Conservation (phyloP, 2,797 vertebrate species). For the Podargus strigoides region DNA sequence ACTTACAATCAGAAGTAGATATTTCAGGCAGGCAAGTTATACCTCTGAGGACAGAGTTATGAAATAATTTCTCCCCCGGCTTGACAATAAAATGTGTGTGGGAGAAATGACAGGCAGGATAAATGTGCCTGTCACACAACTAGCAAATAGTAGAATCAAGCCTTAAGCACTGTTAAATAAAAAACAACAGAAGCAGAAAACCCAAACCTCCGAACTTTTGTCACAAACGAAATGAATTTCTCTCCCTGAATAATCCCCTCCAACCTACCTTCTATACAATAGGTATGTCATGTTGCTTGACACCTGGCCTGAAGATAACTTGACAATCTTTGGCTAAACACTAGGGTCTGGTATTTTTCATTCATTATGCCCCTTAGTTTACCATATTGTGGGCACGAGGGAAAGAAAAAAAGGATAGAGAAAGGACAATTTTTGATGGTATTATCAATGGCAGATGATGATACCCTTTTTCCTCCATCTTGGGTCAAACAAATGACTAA, state of each 20-base stretch:
- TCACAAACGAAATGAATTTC: constrained; percentile 22
- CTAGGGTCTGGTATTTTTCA: neutral
- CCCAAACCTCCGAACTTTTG: neutral
- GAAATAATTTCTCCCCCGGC: constrained; percentile 59
- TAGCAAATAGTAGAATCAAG: constrained; percentile 22
- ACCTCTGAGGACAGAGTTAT: constrained; percentile 52
- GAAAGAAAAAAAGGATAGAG: neutral
- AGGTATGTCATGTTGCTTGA: neutral
- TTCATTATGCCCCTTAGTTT: neutral
- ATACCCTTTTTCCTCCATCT: neutral
- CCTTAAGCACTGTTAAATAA: constrained; percentile 49
- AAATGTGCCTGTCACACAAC: constrained; percentile 44
- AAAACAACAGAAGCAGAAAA: neutral
- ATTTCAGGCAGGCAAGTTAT: constrained; percentile 52
- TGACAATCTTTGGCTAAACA: neutral
- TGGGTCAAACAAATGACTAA: neutral
- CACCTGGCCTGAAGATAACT: constrained; percentile 11
- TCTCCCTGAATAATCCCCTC: neutral
- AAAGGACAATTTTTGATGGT: neutral
- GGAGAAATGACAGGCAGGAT: constrained; percentile 45
- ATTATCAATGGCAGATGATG: neutral
- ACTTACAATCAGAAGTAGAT: constrained; percentile 46
- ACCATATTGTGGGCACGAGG: neutral
- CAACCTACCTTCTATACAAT: neutral
- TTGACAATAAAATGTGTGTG: constrained; percentile 39